phyloP scores from a whole-genome alignment of 2,888 invertebrate species.

The Trilocha varians region DNA sequence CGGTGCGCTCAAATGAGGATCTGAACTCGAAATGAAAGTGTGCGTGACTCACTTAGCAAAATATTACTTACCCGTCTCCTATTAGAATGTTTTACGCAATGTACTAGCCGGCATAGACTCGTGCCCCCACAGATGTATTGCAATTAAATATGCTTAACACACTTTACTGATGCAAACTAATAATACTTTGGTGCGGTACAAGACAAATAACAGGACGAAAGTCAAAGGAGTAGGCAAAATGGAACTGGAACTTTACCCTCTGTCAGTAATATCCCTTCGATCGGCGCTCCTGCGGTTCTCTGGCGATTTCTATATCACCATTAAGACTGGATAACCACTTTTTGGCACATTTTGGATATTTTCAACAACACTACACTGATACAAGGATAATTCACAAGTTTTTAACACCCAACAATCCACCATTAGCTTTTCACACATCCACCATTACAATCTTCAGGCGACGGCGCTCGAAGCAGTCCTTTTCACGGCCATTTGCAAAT shows the following conservation, averaged over 20 bases:
- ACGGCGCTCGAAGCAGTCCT: conserved; percentile 66
- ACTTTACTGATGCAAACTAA: neutral
- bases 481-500: conserved; percentile 75
- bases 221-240: conserved; percentile 29
- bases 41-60: conserved; percentile 25
- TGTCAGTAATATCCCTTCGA: conserved; percentile 63
- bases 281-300: conserved; percentile 60
- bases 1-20: conserved; percentile 11
- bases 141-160: neutral
- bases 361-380: conserved; percentile 61
- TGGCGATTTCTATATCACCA: conserved; percentile 62
- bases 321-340: conserved; percentile 69
- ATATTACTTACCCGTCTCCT: conserved; percentile 21
- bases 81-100: conserved; percentile 30
- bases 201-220: conserved; percentile 7
- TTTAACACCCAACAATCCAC: conserved; percentile 60
- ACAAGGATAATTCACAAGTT: conserved; percentile 53
- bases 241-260: conserved; percentile 63
- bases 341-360: conserved; percentile 70
- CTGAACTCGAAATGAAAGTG: conserved; percentile 12
- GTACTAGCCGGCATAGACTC: conserved; percentile 31
- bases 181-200: neutral
- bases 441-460: too few relatives aligned
- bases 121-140: conserved; percentile 28
- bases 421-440: conserved; percentile 67